Percentiles rank a stretch among this genome's conserved stretches.
phyloP scores from a whole-genome alignment of 2,113 vertebrate genomes.

The Sapajus apella region DNA sequence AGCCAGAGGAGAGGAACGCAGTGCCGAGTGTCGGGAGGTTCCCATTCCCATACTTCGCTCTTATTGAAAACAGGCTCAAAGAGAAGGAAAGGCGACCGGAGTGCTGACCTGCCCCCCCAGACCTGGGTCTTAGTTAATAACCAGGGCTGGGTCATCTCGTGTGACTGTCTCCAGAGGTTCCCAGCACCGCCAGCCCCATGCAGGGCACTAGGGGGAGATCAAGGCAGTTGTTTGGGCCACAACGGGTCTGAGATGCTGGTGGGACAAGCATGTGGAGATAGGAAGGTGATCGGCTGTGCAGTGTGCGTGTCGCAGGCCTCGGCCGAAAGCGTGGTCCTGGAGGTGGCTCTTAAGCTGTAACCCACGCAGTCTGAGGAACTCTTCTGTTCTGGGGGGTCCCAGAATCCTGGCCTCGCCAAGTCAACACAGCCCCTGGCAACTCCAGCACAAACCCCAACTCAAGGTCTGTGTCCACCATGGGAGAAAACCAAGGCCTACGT shows the following conservation, averaged over 20 bases:
- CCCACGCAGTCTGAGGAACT: neutral
- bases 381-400: neutral
- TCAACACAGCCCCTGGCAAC: neutral
- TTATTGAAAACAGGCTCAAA: neutral
- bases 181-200: neutral
- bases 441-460: neutral
- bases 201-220: neutral
- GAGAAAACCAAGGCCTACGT: neutral
- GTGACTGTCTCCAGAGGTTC: neutral
- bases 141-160: neutral
- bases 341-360: too few species aligned
- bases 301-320: fast-evolving
- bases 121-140: neutral
- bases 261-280: too few species aligned
- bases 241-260: neutral
- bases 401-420: neutral
- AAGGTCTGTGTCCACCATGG: neutral
- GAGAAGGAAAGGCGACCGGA: neutral
- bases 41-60: neutral
- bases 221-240: neutral
- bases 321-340: too few species aligned
- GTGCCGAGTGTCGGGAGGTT: fast-evolving
- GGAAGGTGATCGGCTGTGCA: neutral
- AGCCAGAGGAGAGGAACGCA: neutral
- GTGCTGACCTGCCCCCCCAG: neutral